phyloP scores from a whole-genome alignment of 1,140 invertebrate species.

The Philopotamus ludificatus region DNA sequence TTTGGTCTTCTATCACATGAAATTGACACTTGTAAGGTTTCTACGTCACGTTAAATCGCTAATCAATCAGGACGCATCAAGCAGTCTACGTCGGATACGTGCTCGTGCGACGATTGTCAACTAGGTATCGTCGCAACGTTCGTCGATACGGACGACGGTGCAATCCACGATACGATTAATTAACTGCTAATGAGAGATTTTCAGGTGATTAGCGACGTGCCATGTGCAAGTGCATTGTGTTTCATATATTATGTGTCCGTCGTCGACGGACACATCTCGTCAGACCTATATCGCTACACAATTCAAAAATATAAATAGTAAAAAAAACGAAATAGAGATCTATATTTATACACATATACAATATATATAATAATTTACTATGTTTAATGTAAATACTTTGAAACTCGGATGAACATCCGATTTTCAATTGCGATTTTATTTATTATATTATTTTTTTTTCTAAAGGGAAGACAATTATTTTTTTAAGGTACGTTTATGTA shows the following conservation, averaged over 20 bases:
- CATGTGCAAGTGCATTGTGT: slow-evolving; percentile 33
- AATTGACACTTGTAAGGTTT: slow-evolving; percentile 42
- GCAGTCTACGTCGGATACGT: not conserved
- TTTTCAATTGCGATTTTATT: slow-evolving; percentile 24
- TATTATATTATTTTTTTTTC: slow-evolving; percentile 3
- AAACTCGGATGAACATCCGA: no score
- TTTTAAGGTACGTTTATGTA: not conserved
- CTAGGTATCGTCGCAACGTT: not conserved
- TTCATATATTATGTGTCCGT: slow-evolving; percentile 7
- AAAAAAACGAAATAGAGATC: slow-evolving; percentile 1
- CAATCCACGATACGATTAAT: not conserved
- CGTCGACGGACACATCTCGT: no score
- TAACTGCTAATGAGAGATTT: not conserved
- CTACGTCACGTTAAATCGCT: slow-evolving; percentile 40
- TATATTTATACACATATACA: slow-evolving; percentile 15
- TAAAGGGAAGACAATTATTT: slow-evolving; percentile 36
- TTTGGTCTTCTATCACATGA: slow-evolving; percentile 41
- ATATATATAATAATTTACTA: slow-evolving; percentile 11
- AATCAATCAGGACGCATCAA: not conserved
- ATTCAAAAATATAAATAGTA: no score
- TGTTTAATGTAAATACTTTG: no score
- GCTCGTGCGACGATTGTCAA: not conserved
- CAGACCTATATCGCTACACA: no score
- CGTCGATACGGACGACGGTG: no score
- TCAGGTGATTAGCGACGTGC: slow-evolving; percentile 20